These are phyloP conservation scores for Lepidothrix coronata DNA, from an alignment of 2,113 vertebrate genomes.

Conservation along the genomic window DNA sequence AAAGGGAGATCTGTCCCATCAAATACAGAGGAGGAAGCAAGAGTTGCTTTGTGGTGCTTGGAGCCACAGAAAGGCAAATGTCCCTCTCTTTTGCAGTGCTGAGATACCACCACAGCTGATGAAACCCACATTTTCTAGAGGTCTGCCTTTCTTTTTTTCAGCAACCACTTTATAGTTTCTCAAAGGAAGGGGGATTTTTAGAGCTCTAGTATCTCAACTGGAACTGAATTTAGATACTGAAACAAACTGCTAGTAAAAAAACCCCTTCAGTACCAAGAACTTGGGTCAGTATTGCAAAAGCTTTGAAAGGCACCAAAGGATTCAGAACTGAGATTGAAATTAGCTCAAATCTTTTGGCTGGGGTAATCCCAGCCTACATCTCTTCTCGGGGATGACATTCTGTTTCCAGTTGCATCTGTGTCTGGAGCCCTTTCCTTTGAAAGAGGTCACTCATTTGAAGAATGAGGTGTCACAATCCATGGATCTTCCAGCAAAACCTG, in stretches of 20 bases:
- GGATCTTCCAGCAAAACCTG: neutral
- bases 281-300: neutral
- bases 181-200: neutral
- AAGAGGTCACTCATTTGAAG: constrained; percentile 7
- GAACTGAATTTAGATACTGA: neutral
- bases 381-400: neutral
- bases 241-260: neutral
- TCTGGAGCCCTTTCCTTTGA: constrained; percentile 38
- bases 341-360: neutral
- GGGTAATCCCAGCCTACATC: neutral
- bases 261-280: neutral
- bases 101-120: neutral
- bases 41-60: neutral
- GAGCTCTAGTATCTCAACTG: neutral
- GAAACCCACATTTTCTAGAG: neutral
- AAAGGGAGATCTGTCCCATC: neutral
- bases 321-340: neutral
- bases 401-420: neutral
- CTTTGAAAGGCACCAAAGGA: neutral
- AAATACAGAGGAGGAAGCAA: neutral
- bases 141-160: neutral
- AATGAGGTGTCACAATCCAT: neutral
- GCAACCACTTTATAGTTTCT: neutral
- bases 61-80: neutral
- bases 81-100: neutral